A percentile compares a stretch with the other conserved stretches of the same genome.
Conservation (phyloP, 2,888 invertebrate genomes). For the Hirtodrosophila confusa region DNA sequence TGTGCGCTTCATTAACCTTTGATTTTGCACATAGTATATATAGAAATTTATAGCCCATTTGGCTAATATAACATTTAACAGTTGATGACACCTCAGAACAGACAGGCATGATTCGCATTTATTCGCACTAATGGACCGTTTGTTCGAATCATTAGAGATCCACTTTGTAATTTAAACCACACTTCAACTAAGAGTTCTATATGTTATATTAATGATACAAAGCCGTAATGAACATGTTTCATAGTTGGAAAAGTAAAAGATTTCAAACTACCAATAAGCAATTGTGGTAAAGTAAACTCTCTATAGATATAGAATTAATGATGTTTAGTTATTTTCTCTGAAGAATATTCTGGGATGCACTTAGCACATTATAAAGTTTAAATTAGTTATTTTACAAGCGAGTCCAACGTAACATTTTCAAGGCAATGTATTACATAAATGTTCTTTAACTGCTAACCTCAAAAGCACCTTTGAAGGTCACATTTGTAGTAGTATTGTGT, state of each 20-base stretch:
- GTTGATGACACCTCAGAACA: slow-evolving; percentile 14
- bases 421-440: neutral
- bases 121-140: slow-evolving; percentile 19
- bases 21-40: neutral
- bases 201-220: no score
- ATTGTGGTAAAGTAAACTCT: no score
- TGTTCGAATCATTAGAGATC: neutral
- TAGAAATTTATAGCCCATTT: slow-evolving; percentile 7
- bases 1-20: slow-evolving; percentile 52
- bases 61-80: slow-evolving; percentile 10
- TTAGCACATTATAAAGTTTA: no score
- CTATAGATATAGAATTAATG: no score
- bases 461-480: slow-evolving; percentile 41
- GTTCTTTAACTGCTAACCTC: slow-evolving; percentile 8
- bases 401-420: no score
- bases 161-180: slow-evolving; percentile 6
- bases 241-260: no score
- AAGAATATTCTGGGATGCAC: no score
- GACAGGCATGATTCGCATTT: neutral
- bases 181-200: neutral
- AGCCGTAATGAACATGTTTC: no score
- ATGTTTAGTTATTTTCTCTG: no score
- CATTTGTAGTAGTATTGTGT: slow-evolving; percentile 22
- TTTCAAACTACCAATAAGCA: no score
- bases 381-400: no score